A percentile compares a stretch with the other conserved stretches of the same genome.
These are phyloP conservation scores for Diaprepes abbreviatus DNA, from an alignment of 2,888 invertebrate genomes.

Conservation along the genomic window DNA sequence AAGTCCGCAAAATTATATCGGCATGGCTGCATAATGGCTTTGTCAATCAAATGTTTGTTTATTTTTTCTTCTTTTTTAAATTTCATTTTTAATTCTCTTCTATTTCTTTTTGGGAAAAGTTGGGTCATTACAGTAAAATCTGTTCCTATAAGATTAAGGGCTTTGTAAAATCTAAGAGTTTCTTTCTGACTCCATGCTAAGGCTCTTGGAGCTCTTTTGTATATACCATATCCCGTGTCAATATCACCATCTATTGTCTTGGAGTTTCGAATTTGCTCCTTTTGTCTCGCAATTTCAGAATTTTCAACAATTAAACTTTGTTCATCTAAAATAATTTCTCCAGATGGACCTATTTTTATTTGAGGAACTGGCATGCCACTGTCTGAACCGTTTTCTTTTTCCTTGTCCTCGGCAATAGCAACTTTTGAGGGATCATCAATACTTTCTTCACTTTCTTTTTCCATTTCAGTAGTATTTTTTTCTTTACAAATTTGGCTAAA, in stretches of 20 bases:
- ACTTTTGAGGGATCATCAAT: slow-evolving; percentile 42
- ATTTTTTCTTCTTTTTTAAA: slow-evolving; percentile 92
- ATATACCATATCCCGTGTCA: slow-evolving; percentile 73
- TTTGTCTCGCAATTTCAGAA: slow-evolving; percentile 73
- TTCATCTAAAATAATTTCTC: slow-evolving; percentile 88
- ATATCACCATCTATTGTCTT: slow-evolving; percentile 76
- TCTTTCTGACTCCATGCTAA: slow-evolving; percentile 84
- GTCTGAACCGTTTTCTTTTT: slow-evolving; percentile 48
- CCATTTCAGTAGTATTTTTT: not conserved
- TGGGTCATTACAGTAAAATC: slow-evolving; percentile 93
- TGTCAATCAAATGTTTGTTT: slow-evolving; percentile 81
- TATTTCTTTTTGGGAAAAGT: slow-evolving; percentile 81
- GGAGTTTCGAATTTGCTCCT: slow-evolving; percentile 76
- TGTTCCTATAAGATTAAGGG: slow-evolving; percentile 89
- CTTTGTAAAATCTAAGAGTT: slow-evolving; percentile 92
- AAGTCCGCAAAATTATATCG: slow-evolving; percentile 78
- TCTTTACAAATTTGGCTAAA: not conserved
- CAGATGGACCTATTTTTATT: slow-evolving; percentile 88
- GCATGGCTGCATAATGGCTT: slow-evolving; percentile 79
- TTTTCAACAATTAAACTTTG: slow-evolving; percentile 86
- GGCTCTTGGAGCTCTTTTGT: slow-evolving; percentile 76
- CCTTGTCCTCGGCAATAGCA: slow-evolving; percentile 48
- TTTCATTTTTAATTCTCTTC: slow-evolving; percentile 90
- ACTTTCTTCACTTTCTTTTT: slow-evolving; percentile 8
- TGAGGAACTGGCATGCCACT: slow-evolving; percentile 80